phyloP scores from a whole-genome alignment of 1,140 invertebrate genomes.

The Pseudomyrmex flavicornis region DNA sequence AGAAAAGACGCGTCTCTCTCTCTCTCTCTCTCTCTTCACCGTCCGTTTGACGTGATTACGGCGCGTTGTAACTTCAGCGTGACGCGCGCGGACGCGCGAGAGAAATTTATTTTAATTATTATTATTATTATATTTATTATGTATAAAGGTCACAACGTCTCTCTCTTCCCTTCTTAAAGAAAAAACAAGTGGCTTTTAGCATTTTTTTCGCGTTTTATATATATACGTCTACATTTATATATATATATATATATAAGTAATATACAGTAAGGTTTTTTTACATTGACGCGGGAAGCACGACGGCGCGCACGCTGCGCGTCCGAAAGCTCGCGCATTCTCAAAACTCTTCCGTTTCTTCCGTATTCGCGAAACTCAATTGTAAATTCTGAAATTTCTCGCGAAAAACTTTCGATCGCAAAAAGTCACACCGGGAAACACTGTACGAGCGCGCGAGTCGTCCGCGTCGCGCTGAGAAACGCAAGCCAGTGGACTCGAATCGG shows the following conservation, averaged over 20 bases:
- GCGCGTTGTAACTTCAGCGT: constrained; percentile 21
- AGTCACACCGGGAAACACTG: no score
- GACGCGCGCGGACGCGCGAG: constrained; percentile 47
- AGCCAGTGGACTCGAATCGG: not conserved
- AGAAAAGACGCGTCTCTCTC: not conserved
- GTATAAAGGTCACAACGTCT: constrained; percentile 71
- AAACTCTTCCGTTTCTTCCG: not conserved
- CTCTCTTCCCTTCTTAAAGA: constrained; percentile 35
- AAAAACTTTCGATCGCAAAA: not conserved
- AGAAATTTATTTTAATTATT: constrained; percentile 8
- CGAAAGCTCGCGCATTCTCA: not conserved
- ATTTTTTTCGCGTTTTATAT: constrained; percentile 55
- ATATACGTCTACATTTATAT: constrained; percentile 58
- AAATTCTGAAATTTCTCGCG: not conserved
- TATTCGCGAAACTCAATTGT: not conserved
- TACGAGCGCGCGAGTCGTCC: no score
- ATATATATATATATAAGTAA: constrained; percentile 77
- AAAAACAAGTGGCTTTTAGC: constrained; percentile 57
- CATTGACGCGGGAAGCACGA: constrained; percentile 69
- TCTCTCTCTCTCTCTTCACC: no score
- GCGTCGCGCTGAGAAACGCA: not conserved
- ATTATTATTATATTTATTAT: constrained; percentile 50
- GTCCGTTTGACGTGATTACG: not conserved
- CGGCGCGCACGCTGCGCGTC: constrained; percentile 53
- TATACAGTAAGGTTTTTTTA: constrained; percentile 80